Percentiles rank a stretch among this genome's conserved stretches.
Evolutionary conservation across 2,113 vertebrate genomes (phyloP).

Genomic region (Glaucomys volans): DNA sequence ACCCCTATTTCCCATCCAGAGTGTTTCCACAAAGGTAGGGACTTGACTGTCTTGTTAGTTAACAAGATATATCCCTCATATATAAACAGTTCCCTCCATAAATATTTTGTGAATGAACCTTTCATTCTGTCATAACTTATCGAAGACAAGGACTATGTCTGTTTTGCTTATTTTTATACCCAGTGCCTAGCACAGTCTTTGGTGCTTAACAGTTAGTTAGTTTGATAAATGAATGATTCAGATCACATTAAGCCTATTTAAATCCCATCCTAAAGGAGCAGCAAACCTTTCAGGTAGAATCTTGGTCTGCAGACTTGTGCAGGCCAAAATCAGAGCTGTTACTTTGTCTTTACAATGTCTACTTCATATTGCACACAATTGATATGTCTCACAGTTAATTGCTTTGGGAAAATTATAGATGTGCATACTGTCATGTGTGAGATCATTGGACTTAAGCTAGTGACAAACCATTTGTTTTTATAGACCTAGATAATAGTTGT

Average conservation of each 20-base stretch:
- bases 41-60: not conserved
- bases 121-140: not conserved
- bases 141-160: not conserved
- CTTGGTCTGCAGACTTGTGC: not conserved
- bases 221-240: slow-evolving; percentile 8
- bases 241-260: not conserved
- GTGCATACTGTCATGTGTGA: not conserved
- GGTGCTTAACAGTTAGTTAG: not conserved
- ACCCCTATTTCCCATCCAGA: not conserved
- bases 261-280: not conserved
- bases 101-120: not conserved
- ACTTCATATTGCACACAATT: not conserved
- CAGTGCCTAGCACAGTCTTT: not conserved
- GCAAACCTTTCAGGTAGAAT: not conserved
- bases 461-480: slow-evolving; percentile 1
- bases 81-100: not conserved
- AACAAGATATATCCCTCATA: not conserved
- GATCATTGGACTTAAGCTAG: not conserved
- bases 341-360: not conserved
- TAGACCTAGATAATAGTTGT: not conserved
- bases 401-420: not conserved
- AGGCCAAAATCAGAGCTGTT: not conserved
- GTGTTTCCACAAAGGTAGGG: not conserved
- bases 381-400: not conserved
- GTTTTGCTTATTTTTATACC: not conserved